These are phyloP conservation scores for Pteronura brasiliensis DNA, from an alignment of 2,113 vertebrate genomes.

Conservation along the genomic window DNA sequence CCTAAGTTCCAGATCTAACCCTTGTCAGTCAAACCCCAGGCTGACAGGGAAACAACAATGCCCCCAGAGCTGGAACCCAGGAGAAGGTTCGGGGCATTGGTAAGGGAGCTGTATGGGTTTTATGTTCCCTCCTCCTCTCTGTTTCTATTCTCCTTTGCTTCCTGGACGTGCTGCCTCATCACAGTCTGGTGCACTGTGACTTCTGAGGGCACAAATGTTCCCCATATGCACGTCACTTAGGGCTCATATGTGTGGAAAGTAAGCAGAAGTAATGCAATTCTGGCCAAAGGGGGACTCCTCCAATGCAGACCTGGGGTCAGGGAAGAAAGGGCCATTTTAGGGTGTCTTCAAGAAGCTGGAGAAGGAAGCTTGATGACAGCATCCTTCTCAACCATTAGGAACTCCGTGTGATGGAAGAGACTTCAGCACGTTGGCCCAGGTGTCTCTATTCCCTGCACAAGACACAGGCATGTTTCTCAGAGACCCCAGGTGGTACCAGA, in stretches of 20 bases:
- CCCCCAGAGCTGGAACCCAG: fast-evolving
- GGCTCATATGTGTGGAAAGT: not conserved
- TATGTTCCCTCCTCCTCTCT: fast-evolving
- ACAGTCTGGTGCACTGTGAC: not conserved
- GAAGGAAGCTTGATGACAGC: not conserved
- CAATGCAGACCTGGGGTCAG: not conserved
- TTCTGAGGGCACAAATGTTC: not conserved
- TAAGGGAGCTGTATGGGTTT: fast-evolving
- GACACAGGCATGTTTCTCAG: not conserved
- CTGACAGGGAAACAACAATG: not conserved
- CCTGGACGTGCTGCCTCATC: not conserved
- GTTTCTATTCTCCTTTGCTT: not conserved
- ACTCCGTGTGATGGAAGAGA: not conserved
- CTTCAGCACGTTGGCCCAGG: not conserved
- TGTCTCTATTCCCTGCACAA: not conserved
- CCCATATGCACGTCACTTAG: not conserved
- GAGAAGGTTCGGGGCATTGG: fast-evolving
- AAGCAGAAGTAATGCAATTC: not conserved
- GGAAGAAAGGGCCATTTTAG: not conserved
- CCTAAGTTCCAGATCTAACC: not conserved
- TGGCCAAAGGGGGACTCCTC: not conserved
- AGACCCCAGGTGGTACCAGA: not conserved
- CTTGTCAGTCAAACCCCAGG: slow-evolving; percentile 1
- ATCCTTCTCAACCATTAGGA: not conserved
- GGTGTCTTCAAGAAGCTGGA: not conserved